Percentiles rank a stretch among this genome's conserved stretches.
Conservation (phyloP, 2,113 vertebrate genomes). For the Colistium nudipinnis region DNA sequence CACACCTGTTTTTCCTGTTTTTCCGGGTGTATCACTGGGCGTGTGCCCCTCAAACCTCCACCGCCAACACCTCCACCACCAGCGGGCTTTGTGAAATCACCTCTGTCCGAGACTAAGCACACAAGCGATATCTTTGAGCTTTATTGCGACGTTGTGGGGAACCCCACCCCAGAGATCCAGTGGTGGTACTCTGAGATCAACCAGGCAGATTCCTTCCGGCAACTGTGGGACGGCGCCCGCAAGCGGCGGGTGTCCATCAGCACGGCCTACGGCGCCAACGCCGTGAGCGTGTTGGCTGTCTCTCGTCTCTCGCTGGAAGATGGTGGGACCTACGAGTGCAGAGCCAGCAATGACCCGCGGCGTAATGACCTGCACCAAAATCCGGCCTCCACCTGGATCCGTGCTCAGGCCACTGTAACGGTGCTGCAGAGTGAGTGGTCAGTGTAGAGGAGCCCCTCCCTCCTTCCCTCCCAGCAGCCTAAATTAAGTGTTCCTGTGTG, state of each 20-base stretch:
- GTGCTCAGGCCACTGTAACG: conserved; percentile 95
- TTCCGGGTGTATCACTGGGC: conserved; percentile 17
- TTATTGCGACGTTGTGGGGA: conserved; percentile 97
- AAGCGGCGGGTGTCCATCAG: conserved; percentile 93
- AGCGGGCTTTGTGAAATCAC: conserved; percentile 98
- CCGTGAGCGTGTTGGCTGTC: conserved; percentile 91
- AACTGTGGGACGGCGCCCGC: conserved; percentile 94
- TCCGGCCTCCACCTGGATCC: conserved; percentile 95
- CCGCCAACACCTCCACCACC: conserved; percentile 77
- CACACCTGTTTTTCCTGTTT: conserved; percentile 30
- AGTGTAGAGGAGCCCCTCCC: conserved; percentile 34
- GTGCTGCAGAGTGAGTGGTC: conserved; percentile 97
- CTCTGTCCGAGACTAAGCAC: conserved; percentile 97
- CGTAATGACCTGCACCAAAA: conserved; percentile 96
- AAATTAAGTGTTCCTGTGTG: conserved; percentile 22
- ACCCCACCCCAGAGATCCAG: conserved; percentile 97
- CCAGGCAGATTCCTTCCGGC: conserved; percentile 94
- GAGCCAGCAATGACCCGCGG: conserved; percentile 96
- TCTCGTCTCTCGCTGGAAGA: conserved; percentile 91
- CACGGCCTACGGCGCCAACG: conserved; percentile 92
- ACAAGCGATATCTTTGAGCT: conserved; percentile 97
- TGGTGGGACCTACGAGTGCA: conserved; percentile 96
- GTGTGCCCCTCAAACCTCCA: conserved; percentile 62
- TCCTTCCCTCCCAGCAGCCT: not conserved
- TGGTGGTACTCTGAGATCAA: conserved; percentile 99